phyloP scores from a whole-genome alignment of 1,140 invertebrate genomes.

The Scaptodrosophila lebanonensis region DNA sequence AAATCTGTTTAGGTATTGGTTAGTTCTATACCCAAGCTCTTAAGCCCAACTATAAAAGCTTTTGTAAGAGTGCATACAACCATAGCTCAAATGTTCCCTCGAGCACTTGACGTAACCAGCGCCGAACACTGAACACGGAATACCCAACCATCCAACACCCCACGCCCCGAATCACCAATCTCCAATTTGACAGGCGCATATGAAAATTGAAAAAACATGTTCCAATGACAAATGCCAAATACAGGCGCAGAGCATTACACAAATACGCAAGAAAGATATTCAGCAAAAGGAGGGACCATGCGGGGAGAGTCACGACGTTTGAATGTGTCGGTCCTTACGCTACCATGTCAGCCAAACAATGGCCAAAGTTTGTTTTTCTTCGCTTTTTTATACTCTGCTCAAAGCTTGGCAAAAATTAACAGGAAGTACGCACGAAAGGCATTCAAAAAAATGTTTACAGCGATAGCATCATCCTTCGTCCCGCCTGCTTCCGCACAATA shows the following conservation, averaged over 20 bases:
- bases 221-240: slow-evolving; percentile 37
- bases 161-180: not conserved
- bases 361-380: no score
- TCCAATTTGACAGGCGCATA: slow-evolving; percentile 17
- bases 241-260: slow-evolving; percentile 5
- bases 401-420: slow-evolving; percentile 20
- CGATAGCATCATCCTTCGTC: not conserved
- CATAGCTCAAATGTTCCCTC: no score
- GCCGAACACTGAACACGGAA: no score
- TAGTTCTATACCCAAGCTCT: no score
- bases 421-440: slow-evolving; percentile 39
- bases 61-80: no score
- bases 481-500: not conserved
- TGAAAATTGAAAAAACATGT: slow-evolving; percentile 67
- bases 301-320: slow-evolving; percentile 60
- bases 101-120: no score
- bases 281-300: slow-evolving; percentile 16
- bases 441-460: slow-evolving; percentile 6
- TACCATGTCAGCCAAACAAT: not conserved
- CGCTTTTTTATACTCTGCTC: no score
- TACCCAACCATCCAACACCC: slow-evolving; percentile 41
- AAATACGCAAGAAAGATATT: not conserved
- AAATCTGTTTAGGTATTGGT: no score
- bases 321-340: slow-evolving; percentile 24
- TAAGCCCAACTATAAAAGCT: no score